Evolutionary conservation across 1,140 invertebrate species (phyloP), one percentile per base, ranked within the genome.

Genomic region (Whitmania pigra): DNA sequence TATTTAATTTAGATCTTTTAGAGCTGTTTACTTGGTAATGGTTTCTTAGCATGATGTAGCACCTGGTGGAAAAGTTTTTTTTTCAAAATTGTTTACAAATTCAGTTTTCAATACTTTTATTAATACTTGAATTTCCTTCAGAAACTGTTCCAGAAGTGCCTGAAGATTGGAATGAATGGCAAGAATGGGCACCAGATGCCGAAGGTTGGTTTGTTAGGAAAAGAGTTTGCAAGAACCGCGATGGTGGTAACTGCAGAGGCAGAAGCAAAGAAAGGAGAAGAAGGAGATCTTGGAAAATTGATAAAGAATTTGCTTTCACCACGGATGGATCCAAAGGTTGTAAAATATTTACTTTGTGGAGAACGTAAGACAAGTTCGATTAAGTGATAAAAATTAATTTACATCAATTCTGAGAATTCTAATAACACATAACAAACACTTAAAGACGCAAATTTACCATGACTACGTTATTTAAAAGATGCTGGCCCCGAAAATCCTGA

Each of bases 91-190:
- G 31, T 36, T 36, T 7, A 63, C 7, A 7, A 25, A 31, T 31
- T 22, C 7, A 18, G 57, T 63, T 63, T 63, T 63, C 9, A 63
- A 63, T 25, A n/a, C 15, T 15, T 25, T 63, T 25, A n/a, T 63
- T 20, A 49, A 49, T 15, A 13, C 43, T 49, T 49, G 43, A 49
- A 49, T 49, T 49, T 49, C 43, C 13, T 49, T 49, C 57, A 25
- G 57, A 63, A 22, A 63, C 22, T n/a, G 22, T 63, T 22, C 22
- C 22, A 63, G 57, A 63, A 7, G 57, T 31, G 11, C 15, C 57
- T 63, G 57, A 63, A 63, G 57, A 63, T 63, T 22, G 22, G 22
- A 31, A 63, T 7, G 22, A 63, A 31, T 63, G 57, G 57, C 6
- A 7, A n/a, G 57, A 63, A 20, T 63, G 57, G 57, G 57, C 57